These are phyloP conservation scores for Ruditapes philippinarum DNA, from an alignment of 1,140 invertebrate genomes.

Conservation along the genomic window DNA sequence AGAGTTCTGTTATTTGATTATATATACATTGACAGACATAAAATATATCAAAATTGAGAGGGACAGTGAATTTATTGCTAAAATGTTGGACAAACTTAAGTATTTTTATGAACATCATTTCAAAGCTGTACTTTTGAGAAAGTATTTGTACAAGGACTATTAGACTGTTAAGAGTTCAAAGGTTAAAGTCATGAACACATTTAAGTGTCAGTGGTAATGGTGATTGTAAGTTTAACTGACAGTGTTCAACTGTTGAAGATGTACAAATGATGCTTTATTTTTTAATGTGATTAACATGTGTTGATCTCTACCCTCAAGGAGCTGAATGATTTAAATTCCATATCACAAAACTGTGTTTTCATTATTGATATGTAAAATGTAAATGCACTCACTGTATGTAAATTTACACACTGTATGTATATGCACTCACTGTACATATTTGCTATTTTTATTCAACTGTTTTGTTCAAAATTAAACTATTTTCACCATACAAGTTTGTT, in stretches of 20 bases:
- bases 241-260: background rate
- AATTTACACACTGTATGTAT: too few species aligned
- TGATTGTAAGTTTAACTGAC: background rate
- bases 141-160: slow-evolving; percentile 31
- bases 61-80: slow-evolving; percentile 57
- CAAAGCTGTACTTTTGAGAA: slow-evolving; percentile 18
- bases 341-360: too few species aligned
- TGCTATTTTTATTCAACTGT: too few species aligned
- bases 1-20: slow-evolving; percentile 53
- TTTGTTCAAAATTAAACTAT: too few species aligned
- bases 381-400: too few species aligned
- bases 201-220: too few species aligned
- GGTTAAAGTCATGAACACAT: too few species aligned
- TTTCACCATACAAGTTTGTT: too few species aligned
- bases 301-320: background rate
- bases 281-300: background rate
- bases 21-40: slow-evolving; percentile 65
- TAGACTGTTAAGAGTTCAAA: background rate
- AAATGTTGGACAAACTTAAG: slow-evolving; percentile 61
- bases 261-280: background rate
- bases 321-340: too few species aligned
- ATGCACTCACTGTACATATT: too few species aligned
- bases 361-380: too few species aligned
- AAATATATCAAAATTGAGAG: slow-evolving; percentile 58
- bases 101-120: slow-evolving; percentile 55